Base-by-base conservation (phyloP, 2,797 vertebrate species). In the Hydrophis major region DNA sequence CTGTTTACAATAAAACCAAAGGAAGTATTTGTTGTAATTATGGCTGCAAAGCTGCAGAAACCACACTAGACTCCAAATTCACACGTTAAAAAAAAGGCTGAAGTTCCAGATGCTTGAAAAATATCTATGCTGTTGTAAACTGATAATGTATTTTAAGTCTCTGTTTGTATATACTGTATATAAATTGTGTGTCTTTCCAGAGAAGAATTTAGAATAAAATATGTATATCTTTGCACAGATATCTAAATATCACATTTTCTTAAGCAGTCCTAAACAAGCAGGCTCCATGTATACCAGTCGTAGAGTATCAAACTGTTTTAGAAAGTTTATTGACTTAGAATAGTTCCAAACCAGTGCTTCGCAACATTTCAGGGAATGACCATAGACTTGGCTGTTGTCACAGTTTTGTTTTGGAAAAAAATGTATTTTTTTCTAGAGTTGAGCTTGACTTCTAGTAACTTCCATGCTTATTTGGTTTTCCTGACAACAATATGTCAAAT, bases 51-150 rank as follows among this genome's bases (percentile, higher is more conserved):
- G 55, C 55, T 42, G 27, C 63, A 89, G 42, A 60, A 88, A 94
- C 47, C 66, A 83, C 63, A 61, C 63, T 22, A 78, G 16, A 78
- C 18, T 16, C 69, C 32, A 47, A 83, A 83, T 47, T 83, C 74
- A 83, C 37, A 83, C 20, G 22, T 78, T 25, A 25, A 42, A 78
- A 47, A n/a, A 42, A 20, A 60, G 13, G 20, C 37, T 56, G 92
- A 94, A 92, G 28, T 91, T 42, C 60, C 56, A 8, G 5, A 86
- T 60, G 93, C 18, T 47, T 88, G 91, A 83, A 95, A 93, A 59
- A 27, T 25, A n/a, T 63, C 53, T 53, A 61, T 47, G 55, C n/a
- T 94, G 56, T 56, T 50, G 4, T 1, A 0, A 47, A 63, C 69
- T 69, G 66, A 61, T 95, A 74, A 47, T 56, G 57, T 27, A n/a